phyloP scores from a whole-genome alignment of 2,797 vertebrate genomes.

The Antennarius maculatus region DNA sequence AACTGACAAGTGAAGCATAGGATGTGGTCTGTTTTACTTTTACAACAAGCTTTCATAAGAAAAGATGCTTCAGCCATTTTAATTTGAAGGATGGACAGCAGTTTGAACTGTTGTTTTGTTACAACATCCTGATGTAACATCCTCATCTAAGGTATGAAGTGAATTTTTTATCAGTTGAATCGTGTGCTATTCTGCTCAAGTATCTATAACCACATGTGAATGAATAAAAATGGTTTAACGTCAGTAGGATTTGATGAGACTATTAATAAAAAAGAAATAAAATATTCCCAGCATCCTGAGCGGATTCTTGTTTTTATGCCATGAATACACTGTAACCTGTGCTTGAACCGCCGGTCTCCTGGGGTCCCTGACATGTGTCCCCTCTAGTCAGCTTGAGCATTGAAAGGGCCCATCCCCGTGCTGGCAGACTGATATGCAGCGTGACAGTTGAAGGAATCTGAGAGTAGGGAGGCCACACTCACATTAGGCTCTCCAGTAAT shows the following conservation, averaged over 20 bases:
- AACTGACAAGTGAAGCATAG: constrained; percentile 29
- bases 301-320: constrained; percentile 8
- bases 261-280: constrained; percentile 4
- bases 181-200: neutral
- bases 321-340: constrained; percentile 28
- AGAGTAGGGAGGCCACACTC: constrained; percentile 47
- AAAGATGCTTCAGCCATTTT: constrained; percentile 7
- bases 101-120: neutral
- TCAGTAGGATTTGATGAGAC: constrained; percentile 7
- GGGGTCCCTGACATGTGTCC: constrained; percentile 15
- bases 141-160: no score
- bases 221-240: constrained; percentile 1
- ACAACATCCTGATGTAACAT: no score
- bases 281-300: constrained; percentile 6
- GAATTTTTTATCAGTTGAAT: no score
- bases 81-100: neutral
- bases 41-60: neutral
- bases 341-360: constrained; percentile 41
- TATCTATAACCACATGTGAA: neutral
- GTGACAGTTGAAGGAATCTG: constrained; percentile 57
- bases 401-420: constrained; percentile 3
- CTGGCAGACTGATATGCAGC: constrained; percentile 42
- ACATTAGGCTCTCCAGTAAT: constrained; percentile 65
- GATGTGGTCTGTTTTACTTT: constrained; percentile 19
- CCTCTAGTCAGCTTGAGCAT: constrained; percentile 7